Evolutionary conservation across 2,113 vertebrate species (phyloP).

Genomic region (Asarcornis scutulata): DNA sequence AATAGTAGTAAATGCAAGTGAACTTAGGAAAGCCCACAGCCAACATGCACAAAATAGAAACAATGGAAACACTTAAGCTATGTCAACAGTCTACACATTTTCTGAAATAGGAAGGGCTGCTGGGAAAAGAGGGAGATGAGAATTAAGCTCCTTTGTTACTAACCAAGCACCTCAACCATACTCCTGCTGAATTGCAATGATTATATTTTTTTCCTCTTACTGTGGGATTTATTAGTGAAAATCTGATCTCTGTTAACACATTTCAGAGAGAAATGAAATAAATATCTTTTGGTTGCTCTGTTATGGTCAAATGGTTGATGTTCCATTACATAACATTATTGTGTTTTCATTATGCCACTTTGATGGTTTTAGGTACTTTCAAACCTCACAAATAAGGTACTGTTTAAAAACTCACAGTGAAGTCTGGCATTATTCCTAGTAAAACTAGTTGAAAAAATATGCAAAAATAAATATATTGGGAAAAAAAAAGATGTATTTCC

Average conservation of each 20-base stretch:
- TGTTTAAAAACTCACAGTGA: background rate
- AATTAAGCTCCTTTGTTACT: background rate
- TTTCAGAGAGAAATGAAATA: background rate
- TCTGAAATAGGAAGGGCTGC: background rate
- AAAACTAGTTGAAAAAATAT: background rate
- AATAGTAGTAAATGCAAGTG: background rate
- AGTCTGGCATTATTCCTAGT: background rate
- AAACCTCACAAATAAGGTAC: background rate
- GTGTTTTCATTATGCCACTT: background rate
- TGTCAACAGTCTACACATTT: background rate
- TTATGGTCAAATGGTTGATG: background rate
- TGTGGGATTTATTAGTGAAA: background rate
- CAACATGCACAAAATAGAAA: background rate
- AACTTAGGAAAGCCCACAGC: background rate
- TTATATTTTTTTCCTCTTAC: background rate
- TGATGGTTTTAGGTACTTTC: background rate
- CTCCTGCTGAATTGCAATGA: background rate
- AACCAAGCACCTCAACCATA: background rate
- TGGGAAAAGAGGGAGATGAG: background rate
- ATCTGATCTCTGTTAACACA: background rate
- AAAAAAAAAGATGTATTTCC: background rate
- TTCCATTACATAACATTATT: background rate
- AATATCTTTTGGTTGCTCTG: background rate
- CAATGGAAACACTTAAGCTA: background rate
- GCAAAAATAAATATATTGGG: background rate